Evolutionary conservation across 2,113 vertebrate species (phyloP).

Genomic region (Anarrhichthys ocellatus): DNA sequence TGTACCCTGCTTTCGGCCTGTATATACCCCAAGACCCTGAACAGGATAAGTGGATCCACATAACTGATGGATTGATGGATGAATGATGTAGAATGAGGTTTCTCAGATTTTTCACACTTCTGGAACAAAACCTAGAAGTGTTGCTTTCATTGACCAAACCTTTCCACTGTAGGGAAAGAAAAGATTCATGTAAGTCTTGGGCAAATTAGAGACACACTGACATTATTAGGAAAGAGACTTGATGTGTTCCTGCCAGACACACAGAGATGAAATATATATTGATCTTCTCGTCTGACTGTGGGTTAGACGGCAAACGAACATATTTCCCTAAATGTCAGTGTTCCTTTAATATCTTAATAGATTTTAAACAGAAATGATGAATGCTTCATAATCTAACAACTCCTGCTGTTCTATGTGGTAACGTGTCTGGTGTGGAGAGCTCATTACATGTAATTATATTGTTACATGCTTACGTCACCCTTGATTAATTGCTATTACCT

Average conservation of each 20-base stretch:
- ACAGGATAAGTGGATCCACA: no score
- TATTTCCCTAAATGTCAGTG: conserved; percentile 14
- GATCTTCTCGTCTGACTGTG: conserved; percentile 8
- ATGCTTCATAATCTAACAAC: background rate
- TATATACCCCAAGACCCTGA: no score
- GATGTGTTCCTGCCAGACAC: background rate
- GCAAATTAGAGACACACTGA: background rate
- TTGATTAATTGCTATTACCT: conserved; percentile 29
- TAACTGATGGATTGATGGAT: no score
- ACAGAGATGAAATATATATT: conserved; percentile 15
- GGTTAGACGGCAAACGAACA: conserved; percentile 18
- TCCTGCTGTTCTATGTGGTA: background rate
- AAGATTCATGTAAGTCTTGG: background rate
- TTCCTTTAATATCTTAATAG: background rate
- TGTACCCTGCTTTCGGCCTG: no score
- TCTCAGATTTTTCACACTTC: background rate
- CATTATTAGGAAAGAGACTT: background rate
- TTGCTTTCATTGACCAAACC: background rate
- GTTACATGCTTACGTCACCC: background rate
- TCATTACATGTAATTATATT: background rate
- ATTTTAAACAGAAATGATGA: background rate
- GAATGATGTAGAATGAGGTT: no score
- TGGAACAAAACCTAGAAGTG: no score
- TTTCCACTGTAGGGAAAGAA: background rate
- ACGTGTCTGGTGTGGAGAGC: background rate